These are phyloP conservation scores for Drosophila kohkoa DNA, from an alignment of 1,140 invertebrate species.

Conservation along the genomic window DNA sequence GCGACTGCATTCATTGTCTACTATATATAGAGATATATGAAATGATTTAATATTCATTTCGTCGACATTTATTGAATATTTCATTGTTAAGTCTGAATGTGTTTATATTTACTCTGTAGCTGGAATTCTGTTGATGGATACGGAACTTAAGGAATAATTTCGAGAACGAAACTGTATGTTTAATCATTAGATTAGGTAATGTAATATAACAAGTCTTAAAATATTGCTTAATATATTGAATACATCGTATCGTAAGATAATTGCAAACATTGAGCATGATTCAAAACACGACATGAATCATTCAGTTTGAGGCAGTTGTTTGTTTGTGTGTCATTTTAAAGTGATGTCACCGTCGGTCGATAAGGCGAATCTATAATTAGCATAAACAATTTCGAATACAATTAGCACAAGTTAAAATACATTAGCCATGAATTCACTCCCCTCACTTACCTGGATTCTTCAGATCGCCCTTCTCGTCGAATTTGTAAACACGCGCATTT, in stretches of 20 bases:
- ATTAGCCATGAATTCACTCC: neutral
- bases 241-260: neutral
- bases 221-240: conserved; percentile 17
- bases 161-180: conserved; percentile 8
- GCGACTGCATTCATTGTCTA: neutral
- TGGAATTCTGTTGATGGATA: conserved; percentile 4
- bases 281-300: conserved; percentile 21
- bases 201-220: conserved; percentile 48
- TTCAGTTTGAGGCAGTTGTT: conserved; percentile 15
- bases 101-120: neutral
- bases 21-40: neutral
- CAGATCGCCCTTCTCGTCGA: conserved; percentile 71
- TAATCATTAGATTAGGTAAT: conserved; percentile 25
- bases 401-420: neutral
- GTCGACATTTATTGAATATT: conserved; percentile 6
- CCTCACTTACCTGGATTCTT: conserved; percentile 53
- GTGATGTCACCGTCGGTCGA: conserved; percentile 69
- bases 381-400: neutral
- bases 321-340: conserved; percentile 26
- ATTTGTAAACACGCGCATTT: conserved; percentile 73
- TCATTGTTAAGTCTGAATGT: neutral
- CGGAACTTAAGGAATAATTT: conserved; percentile 15
- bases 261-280: conserved; percentile 17
- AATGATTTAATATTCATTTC: conserved; percentile 7
- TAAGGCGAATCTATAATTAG: conserved; percentile 61